Evolutionary conservation across 2,888 invertebrate species (phyloP), one percentile per base, ranked within the genome.

Genomic region (Halocaridina rubra): DNA sequence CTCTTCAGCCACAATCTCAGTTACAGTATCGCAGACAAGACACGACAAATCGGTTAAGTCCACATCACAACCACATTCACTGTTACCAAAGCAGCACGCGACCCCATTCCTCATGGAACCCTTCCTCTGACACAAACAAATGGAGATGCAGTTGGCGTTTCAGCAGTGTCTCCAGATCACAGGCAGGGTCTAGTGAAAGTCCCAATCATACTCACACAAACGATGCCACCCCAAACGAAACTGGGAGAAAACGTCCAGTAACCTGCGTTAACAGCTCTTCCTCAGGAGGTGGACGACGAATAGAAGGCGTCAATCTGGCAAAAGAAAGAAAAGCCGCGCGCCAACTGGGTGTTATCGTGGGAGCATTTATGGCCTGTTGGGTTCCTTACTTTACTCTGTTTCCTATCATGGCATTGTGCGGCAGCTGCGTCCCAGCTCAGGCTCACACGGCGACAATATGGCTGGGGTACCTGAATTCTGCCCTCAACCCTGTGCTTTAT

Each of bases 381-480:
- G 90, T 93, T 30, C 93, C 93, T n/a, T 93, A 93, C 89, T 93
- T 93, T 89, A 91, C 92, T 53, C 90, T 93, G 5, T 93, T 93
- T 89, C 90, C 93, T 77, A 92, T 93, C 24, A 92, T 93, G 87
- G 91, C 92, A 64, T 92, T 91, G 85, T 92, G 92, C 89, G 86
- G 81, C n/a, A 84, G 80, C 24, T 92, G 92, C 89, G 90, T 92
- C 0, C 89, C 90, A 32, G 90, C 90, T n/a, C 90, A 90, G 1
- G 89, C 91, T 3, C 90, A 92, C 88, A 91, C 91, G 24, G 91
- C 91, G 2, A 91, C 91, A 88, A 92, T 92, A 27, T 92, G 92
- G 92, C 90, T 92, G 0, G 92, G 92, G 2, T 92, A 92, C 89
- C 89, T 92, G 59, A 92, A 92, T 89, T 92, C 92, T 1, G 91